Evolutionary conservation across 2,113 vertebrate species (phyloP).

Genomic region (Malurus alboscapulatus): DNA sequence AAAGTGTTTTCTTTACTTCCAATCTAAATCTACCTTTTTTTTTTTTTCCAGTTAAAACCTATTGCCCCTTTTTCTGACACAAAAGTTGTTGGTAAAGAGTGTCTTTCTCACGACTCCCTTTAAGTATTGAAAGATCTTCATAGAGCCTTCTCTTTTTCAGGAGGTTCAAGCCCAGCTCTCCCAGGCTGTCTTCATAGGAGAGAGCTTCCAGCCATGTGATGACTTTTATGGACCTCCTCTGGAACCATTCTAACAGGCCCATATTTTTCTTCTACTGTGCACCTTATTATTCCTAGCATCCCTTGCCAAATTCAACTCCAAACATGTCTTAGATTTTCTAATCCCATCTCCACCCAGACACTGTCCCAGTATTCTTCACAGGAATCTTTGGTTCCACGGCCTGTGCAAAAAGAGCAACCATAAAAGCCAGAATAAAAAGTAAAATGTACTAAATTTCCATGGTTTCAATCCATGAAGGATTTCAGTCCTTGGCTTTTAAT

Average conservation of each 20-base stretch:
- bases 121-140: background rate
- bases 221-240: background rate
- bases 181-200: background rate
- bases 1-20: background rate
- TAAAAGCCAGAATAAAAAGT: background rate
- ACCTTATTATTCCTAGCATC: background rate
- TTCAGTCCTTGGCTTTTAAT: background rate
- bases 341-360: background rate
- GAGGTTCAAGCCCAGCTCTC: background rate
- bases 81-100: fast-evolving
- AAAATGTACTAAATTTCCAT: background rate
- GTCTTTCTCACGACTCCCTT: background rate
- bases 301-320: background rate
- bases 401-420: background rate
- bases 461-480: background rate
- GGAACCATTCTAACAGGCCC: background rate
- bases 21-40: background rate
- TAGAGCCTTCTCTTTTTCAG: background rate
- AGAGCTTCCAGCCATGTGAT: background rate
- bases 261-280: background rate
- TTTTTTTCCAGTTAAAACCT: background rate
- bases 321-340: background rate
- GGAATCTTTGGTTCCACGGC: background rate
- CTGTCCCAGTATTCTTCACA: background rate
- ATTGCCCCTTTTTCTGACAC: background rate